Evolutionary conservation across 2,888 invertebrate species (phyloP).

Genomic region (Alloplasta piceator): DNA sequence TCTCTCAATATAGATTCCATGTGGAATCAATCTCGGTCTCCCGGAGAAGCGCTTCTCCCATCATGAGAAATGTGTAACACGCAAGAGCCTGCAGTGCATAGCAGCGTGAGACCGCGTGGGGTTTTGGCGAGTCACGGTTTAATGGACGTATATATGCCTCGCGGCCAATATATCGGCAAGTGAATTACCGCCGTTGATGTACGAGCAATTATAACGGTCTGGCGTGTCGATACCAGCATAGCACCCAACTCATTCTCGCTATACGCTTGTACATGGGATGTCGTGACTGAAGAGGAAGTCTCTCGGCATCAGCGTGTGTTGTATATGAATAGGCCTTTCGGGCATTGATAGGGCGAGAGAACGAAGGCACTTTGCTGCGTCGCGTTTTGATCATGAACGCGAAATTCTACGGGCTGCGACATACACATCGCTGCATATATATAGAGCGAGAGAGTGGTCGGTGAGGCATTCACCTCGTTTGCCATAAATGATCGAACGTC

Average conservation of each 20-base stretch:
- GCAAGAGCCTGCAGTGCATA: not conserved
- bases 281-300: constrained; percentile 25
- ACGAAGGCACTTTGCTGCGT: not conserved
- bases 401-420: constrained; percentile 14
- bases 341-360: constrained; percentile 37
- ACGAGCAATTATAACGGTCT: constrained; percentile 65
- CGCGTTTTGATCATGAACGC: constrained; percentile 3
- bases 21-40: constrained; percentile 48
- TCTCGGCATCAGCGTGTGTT: not conserved
- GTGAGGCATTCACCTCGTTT: not conserved
- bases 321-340: constrained; percentile 1
- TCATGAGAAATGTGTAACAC: constrained; percentile 10
- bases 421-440: not conserved
- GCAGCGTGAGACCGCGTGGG: constrained; percentile 7
- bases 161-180: constrained; percentile 57
- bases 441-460: not conserved
- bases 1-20: not conserved
- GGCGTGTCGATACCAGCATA: constrained; percentile 55
- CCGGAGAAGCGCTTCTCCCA: constrained; percentile 15
- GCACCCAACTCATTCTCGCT: not conserved
- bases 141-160: constrained; percentile 47
- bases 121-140: constrained; percentile 22
- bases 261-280: not conserved
- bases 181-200: constrained; percentile 64
- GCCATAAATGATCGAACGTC: constrained; percentile 35